Evolutionary conservation across 2,888 invertebrate genomes (phyloP).

Genomic region (Nomada ferruginata): DNA sequence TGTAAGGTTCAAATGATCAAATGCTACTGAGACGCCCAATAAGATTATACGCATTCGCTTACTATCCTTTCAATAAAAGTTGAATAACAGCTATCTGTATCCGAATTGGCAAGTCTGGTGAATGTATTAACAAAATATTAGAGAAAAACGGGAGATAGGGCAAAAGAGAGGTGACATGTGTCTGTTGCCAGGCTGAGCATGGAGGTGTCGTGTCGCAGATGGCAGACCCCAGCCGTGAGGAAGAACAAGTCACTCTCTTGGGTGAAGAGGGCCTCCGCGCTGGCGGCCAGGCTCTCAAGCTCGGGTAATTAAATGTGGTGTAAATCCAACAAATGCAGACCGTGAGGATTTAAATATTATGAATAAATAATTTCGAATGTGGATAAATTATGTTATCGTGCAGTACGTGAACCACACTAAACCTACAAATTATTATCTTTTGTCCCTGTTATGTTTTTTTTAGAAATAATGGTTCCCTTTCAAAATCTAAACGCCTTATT

Average conservation of each 20-base stretch:
- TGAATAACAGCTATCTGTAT: conserved; percentile 27
- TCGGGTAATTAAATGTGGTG: conserved; percentile 92
- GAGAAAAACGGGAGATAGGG: conserved; percentile 78
- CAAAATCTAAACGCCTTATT: too few species aligned
- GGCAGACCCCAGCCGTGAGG: conserved; percentile 98
- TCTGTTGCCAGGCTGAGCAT: conserved; percentile 90
- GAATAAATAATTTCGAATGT: background rate
- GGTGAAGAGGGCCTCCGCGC: conserved; percentile 98
- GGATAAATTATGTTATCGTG: background rate
- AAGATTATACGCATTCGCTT: conserved; percentile 36
- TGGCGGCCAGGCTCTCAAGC: conserved; percentile 98
- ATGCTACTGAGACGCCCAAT: conserved; percentile 26
- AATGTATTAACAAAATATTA: conserved; percentile 52
- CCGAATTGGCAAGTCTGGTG: conserved; percentile 50
- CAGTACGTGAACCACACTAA: background rate
- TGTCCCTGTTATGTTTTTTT: too few species aligned
- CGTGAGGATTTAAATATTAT: conserved; percentile 63
- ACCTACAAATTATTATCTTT: background rate
- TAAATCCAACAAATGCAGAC: conserved; percentile 75
- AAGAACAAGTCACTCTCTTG: conserved; percentile 97
- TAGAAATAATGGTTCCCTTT: too few species aligned
- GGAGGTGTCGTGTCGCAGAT: conserved; percentile 92
- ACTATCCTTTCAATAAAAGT: conserved; percentile 40
- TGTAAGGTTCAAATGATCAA: conserved; percentile 21
- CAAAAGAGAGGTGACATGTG: conserved; percentile 83